A percentile compares a stretch with the other conserved stretches of the same genome.
phyloP scores from a whole-genome alignment of 2,888 invertebrate species.

The Caenorhabditis virilis region DNA sequence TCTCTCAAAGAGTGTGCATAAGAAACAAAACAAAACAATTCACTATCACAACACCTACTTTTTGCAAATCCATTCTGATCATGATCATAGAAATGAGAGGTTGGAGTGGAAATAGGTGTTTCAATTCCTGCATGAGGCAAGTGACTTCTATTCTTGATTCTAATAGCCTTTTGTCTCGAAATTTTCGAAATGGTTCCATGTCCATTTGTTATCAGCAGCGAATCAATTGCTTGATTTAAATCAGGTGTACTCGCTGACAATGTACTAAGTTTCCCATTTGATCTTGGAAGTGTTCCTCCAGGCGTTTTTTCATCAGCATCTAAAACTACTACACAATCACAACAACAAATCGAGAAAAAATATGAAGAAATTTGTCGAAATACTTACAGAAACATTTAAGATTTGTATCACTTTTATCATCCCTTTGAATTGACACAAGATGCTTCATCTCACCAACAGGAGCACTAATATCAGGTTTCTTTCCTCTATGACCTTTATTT shows the following conservation, averaged over 20 bases:
- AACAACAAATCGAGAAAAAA: constrained; percentile 6
- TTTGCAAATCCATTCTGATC: constrained; percentile 16
- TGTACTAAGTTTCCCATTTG: constrained; percentile 6
- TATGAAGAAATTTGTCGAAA: background rate
- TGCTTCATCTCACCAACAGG: constrained; percentile 11
- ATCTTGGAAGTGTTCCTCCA: constrained; percentile 28
- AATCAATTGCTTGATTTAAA: constrained; percentile 15
- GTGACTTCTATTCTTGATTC: constrained; percentile 15
- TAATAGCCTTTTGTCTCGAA: constrained; percentile 27
- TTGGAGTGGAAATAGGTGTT: constrained; percentile 11
- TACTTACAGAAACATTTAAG: constrained; percentile 20
- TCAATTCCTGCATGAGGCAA: constrained; percentile 1
- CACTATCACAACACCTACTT: constrained; percentile 41
- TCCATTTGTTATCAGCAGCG: background rate
- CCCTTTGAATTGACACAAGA: constrained; percentile 12
- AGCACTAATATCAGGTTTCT: constrained; percentile 21
- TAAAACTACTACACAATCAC: constrained; percentile 13
- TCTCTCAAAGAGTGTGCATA: background rate
- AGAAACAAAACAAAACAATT: background rate
- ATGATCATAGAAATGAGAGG: background rate
- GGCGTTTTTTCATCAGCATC: constrained; percentile 13
- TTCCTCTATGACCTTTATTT: constrained; percentile 8
- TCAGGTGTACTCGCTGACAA: constrained; percentile 42
- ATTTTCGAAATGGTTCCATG: constrained; percentile 15
- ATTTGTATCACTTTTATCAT: constrained; percentile 13